Conservation (phyloP, 1,140 invertebrate genomes). For the Grapholita molesta region DNA sequence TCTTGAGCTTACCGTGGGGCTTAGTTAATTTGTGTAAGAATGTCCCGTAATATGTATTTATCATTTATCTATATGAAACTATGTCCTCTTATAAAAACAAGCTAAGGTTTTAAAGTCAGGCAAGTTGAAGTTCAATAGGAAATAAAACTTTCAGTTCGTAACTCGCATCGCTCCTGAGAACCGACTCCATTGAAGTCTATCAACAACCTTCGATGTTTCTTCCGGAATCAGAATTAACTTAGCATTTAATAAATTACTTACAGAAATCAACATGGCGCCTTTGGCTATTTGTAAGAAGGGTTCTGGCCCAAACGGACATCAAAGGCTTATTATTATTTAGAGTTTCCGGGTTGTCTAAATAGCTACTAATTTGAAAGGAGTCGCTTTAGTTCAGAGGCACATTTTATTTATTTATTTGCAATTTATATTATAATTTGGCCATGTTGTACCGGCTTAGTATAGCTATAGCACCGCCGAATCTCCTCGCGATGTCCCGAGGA, state of each 20-base stretch:
- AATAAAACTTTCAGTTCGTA: background rate
- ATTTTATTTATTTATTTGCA: no score
- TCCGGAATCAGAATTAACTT: background rate
- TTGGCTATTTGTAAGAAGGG: background rate
- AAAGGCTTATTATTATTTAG: background rate
- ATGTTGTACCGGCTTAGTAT: no score
- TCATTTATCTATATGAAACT: background rate
- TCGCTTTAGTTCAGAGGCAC: background rate
- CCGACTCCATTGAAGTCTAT: background rate
- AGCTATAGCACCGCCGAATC: no score
- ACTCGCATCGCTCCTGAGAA: background rate
- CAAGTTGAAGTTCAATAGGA: background rate
- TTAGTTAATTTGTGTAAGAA: no score
- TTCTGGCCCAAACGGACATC: background rate
- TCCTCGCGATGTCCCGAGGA: no score
- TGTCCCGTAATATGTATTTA: no score
- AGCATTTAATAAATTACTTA: background rate
- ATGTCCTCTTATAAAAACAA: no score
- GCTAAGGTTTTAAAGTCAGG: background rate
- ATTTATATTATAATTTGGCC: no score
- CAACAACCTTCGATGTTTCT: background rate
- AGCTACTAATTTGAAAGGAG: background rate
- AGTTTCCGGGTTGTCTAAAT: background rate
- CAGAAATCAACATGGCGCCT: background rate
- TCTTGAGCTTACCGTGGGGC: no score